phyloP scores from a whole-genome alignment of 2,113 vertebrate species.

The Lycocorax pyrrhopterus region DNA sequence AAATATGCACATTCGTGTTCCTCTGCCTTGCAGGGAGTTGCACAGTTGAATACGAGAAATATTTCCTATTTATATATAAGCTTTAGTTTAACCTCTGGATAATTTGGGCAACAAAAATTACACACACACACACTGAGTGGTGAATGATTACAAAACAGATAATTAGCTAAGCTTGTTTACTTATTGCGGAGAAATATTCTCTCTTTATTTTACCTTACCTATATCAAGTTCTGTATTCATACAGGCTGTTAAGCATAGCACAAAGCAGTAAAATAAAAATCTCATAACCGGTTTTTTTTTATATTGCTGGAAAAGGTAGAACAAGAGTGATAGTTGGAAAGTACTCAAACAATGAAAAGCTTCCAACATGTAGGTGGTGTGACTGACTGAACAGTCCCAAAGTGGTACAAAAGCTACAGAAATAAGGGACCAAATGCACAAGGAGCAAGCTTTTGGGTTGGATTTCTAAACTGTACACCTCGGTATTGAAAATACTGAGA shows the following conservation, averaged over 20 bases:
- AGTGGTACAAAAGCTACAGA: neutral
- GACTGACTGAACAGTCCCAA: neutral
- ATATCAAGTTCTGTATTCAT: neutral
- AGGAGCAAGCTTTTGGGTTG: neutral
- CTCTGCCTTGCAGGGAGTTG: neutral
- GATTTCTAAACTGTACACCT: neutral
- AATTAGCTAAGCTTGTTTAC: neutral
- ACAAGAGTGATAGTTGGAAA: neutral
- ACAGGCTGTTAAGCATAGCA: neutral
- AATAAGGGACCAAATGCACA: neutral
- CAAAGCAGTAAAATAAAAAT: neutral
- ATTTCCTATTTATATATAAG: neutral
- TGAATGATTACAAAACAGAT: neutral
- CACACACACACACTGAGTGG: neutral
- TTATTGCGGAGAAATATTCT: neutral
- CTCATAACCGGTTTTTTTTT: neutral
- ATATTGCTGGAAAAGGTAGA: neutral
- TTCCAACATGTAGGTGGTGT: neutral
- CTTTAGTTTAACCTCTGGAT: neutral
- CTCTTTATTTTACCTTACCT: neutral
- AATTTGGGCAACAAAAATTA: neutral
- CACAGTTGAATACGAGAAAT: neutral
- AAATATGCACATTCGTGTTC: slow-evolving; percentile 30
- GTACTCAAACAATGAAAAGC: neutral
- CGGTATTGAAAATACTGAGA: neutral